Evolutionary conservation across 2,888 invertebrate genomes (phyloP).

Genomic region (Ennomos erosarius): DNA sequence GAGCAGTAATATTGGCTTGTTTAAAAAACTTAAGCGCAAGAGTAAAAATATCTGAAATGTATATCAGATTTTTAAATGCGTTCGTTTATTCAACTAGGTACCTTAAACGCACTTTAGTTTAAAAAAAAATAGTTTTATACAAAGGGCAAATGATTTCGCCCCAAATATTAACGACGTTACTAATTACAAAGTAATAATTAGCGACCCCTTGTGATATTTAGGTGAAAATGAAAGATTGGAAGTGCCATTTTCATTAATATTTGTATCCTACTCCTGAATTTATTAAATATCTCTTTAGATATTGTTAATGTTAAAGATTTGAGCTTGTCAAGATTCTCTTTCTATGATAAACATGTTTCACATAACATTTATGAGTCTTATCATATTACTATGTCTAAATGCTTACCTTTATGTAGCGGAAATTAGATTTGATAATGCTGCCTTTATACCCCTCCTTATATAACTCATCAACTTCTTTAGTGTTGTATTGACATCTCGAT

Average conservation of each 20-base stretch:
- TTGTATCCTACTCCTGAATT: slow-evolving; percentile 31
- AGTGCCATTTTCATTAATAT: slow-evolving; percentile 66
- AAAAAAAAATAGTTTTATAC: slow-evolving; percentile 25
- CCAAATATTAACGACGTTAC: slow-evolving; percentile 37
- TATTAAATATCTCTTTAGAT: slow-evolving; percentile 14
- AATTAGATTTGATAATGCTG: slow-evolving; percentile 14
- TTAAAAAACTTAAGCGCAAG: too few relatives aligned
- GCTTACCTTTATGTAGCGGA: slow-evolving; percentile 1
- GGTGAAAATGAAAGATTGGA: slow-evolving; percentile 62
- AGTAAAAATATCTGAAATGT: not conserved
- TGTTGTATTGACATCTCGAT: too few relatives aligned
- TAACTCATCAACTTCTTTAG: too few relatives aligned
- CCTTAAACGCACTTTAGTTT: slow-evolving; percentile 17
- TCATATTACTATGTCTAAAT: too few relatives aligned
- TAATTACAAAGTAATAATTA: slow-evolving; percentile 39
- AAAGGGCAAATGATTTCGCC: slow-evolving; percentile 39
- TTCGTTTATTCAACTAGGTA: not conserved
- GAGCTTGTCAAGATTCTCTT: slow-evolving; percentile 8
- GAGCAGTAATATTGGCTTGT: too few relatives aligned
- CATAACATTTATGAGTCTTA: too few relatives aligned
- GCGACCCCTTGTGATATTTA: slow-evolving; percentile 69
- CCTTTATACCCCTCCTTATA: slow-evolving; percentile 14
- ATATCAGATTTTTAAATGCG: slow-evolving; percentile 15
- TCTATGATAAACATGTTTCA: not conserved
- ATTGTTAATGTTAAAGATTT: slow-evolving; percentile 8